phyloP scores from a whole-genome alignment of 2,888 invertebrate species.

The Lasius platythorax region DNA sequence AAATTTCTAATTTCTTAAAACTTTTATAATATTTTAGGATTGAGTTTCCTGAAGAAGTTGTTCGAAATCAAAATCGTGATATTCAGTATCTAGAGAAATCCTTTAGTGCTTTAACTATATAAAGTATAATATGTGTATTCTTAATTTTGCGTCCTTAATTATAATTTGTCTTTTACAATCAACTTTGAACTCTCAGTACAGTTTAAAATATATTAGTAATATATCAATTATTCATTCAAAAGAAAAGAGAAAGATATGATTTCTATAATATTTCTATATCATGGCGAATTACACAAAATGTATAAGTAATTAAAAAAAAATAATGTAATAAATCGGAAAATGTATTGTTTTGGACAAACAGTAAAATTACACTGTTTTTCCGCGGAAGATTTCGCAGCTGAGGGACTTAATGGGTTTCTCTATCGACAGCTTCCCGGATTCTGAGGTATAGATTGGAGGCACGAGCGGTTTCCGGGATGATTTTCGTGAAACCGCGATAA shows the following conservation, averaged over 20 bases:
- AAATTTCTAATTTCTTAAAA: neutral
- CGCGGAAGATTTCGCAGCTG: conserved; percentile 12
- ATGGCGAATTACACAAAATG: neutral
- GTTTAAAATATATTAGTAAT: neutral
- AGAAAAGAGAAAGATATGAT: neutral
- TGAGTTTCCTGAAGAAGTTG: neutral
- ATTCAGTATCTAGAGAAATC: neutral
- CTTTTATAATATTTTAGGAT: neutral
- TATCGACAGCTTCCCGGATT: conserved; percentile 73
- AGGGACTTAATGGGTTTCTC: conserved; percentile 50
- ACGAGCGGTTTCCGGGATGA: conserved; percentile 63
- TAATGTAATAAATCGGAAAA: neutral
- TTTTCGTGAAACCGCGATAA: conserved; percentile 70
- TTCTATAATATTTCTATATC: neutral
- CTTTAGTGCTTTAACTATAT: neutral
- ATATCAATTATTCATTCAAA: neutral
- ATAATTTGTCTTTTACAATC: neutral
- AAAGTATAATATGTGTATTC: neutral
- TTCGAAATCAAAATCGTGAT: neutral
- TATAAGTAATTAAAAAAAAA: neutral
- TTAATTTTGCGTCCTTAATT: neutral
- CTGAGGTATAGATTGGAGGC: conserved; percentile 61
- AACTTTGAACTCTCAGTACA: neutral
- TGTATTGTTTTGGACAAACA: neutral
- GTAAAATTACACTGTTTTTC: neutral